Evolutionary conservation across 2,888 invertebrate genomes (phyloP), one percentile per base, ranked within the genome.

Genomic region (Andrena hattorfiana): DNA sequence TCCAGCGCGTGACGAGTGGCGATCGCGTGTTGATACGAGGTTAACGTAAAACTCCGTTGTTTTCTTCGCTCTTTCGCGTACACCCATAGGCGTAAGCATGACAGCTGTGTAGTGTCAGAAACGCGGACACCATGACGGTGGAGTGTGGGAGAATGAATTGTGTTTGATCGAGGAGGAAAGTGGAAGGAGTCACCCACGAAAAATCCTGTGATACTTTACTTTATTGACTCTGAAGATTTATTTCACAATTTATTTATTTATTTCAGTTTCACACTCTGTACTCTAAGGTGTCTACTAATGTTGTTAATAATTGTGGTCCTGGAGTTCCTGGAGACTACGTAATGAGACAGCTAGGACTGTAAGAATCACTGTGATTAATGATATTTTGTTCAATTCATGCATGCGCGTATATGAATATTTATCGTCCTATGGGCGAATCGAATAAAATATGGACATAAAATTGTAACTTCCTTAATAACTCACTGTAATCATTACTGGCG

Each of bases 1-100:
- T 56, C 66, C 76, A 51, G 62, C 87, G 86, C 84, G 87, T 87
- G 86, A 82, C 82, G 77, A 77, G 35, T 49, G 51, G 74, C 76
- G 87, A 87, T 87, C 77, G 87, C 88, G 86, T 87, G 81, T 13
- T 59, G 85, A 81, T 84, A 82, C 82, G 59, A 62, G 67, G 49
- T 71, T 67, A 77, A 78, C 64, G 78, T 51, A 74, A 75, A 82
- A 79, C 73, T 59, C 32, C 66, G 84, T 63, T 78, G 85, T 79
- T 56, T 82, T 56, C 79, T 64, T 84, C 56, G 72, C 64, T 72
- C 48, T 77, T 80, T 80, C 71, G 70, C 84, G 49, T 79, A 48
- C 69, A 48, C 54, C 51, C 60, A 68, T 60, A 35, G 48, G 71
- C 68, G 81, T 75, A 75, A 54, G 59, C 68, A 32, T 56, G 68